These are phyloP conservation scores for Erpobdella octoculata DNA, from an alignment of 2,888 invertebrate species.

Conservation along the genomic window DNA sequence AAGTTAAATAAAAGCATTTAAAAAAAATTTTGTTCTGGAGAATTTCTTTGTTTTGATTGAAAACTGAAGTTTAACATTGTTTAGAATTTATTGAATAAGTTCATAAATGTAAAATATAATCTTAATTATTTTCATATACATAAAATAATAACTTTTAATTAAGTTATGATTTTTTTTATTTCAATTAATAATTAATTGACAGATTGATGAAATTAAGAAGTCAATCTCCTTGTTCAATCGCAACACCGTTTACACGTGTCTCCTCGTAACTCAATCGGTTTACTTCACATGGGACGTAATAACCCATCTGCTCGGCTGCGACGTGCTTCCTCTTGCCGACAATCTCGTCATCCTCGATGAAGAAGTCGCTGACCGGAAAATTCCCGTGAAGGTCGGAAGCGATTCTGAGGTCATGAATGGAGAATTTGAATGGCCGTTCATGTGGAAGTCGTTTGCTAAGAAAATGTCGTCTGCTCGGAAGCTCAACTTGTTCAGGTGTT, in stretches of 20 bases:
- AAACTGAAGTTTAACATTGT: no score
- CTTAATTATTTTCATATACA: no score
- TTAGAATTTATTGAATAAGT: no score
- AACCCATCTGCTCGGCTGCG: background rate
- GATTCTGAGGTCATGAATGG: no score
- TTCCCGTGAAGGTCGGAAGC: background rate
- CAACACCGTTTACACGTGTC: background rate
- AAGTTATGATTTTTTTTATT: background rate
- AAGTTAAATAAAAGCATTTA: no score
- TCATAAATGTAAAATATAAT: no score
- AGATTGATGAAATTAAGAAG: background rate
- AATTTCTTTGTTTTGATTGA: no score
- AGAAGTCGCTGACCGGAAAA: background rate
- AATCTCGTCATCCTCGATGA: background rate
- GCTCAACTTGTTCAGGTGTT: background rate
- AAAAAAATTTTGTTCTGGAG: no score
- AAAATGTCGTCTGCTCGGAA: background rate
- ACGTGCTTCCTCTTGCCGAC: background rate
- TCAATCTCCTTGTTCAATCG: background rate
- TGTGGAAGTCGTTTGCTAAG: background rate
- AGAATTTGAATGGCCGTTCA: no score
- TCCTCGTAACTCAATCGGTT: background rate
- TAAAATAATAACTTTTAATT: background rate
- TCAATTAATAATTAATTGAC: no score
- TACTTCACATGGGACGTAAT: background rate